phyloP scores from a whole-genome alignment of 2,113 vertebrate species.

The Pelusios castaneus region DNA sequence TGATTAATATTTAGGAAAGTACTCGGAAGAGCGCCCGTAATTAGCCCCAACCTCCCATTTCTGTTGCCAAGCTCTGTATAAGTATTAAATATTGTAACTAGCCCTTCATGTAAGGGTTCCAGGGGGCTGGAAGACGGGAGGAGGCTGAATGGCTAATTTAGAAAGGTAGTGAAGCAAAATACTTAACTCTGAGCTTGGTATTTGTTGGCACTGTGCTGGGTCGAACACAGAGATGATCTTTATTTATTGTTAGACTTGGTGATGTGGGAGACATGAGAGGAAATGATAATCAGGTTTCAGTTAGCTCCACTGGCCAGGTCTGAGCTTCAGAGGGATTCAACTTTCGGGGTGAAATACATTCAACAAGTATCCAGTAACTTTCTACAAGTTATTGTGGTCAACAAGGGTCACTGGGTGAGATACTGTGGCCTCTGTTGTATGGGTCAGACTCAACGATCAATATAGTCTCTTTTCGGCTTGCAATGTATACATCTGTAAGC shows the following conservation, averaged over 20 bases:
- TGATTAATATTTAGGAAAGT: constrained; percentile 50
- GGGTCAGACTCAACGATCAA: background rate
- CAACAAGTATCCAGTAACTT: background rate
- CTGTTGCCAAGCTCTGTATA: constrained; percentile 20
- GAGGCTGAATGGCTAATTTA: constrained; percentile 21
- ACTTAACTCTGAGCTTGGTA: constrained; percentile 20
- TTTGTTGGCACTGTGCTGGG: background rate
- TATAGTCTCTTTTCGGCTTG: background rate
- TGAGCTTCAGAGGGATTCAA: background rate
- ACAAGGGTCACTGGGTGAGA: background rate
- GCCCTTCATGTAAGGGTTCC: constrained; percentile 50
- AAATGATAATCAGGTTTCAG: background rate
- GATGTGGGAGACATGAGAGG: background rate
- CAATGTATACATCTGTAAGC: background rate
- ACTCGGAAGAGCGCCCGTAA: constrained; percentile 44
- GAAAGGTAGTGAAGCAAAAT: constrained; percentile 35
- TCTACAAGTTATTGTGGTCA: background rate
- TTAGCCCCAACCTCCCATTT: constrained; percentile 28
- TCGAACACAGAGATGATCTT: background rate
- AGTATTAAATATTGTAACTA: constrained; percentile 63
- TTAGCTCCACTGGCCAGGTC: background rate
- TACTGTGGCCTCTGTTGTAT: background rate
- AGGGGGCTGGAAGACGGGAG: constrained; percentile 50
- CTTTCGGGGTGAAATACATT: background rate
- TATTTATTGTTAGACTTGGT: background rate